Conservation (phyloP, 2,888 invertebrate species). For the Monopis laevigella region DNA sequence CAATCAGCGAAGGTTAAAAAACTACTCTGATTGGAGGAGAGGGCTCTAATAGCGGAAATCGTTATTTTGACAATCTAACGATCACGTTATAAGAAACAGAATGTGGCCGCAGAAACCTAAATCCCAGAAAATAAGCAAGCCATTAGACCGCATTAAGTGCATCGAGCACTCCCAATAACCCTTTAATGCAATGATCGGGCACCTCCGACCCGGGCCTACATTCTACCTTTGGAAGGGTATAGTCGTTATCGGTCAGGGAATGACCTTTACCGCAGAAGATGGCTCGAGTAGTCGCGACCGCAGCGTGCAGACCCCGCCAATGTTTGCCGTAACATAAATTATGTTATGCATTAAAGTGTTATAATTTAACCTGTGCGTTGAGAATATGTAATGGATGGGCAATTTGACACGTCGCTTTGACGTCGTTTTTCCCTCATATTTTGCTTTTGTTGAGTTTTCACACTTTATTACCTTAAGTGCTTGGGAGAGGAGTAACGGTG, state of each 20-base stretch:
- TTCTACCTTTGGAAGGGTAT: slow-evolving; percentile 34
- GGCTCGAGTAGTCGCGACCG: slow-evolving; percentile 28
- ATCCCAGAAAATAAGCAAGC: slow-evolving; percentile 8
- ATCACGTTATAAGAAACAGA: no score
- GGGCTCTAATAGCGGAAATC: no score
- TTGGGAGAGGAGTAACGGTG: no score
- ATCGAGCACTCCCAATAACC: slow-evolving; percentile 10
- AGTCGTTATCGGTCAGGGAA: slow-evolving; percentile 58
- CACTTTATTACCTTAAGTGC: slow-evolving; percentile 2
- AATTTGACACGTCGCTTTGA: slow-evolving; percentile 6
- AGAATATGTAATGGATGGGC: slow-evolving; percentile 4
- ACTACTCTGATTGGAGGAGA: no score
- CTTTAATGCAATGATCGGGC: slow-evolving; percentile 11
- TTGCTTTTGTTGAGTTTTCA: slow-evolving; percentile 1
- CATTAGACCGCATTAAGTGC: slow-evolving; percentile 6
- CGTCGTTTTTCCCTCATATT: no score
- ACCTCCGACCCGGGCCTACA: slow-evolving; percentile 11
- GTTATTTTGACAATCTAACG: no score
- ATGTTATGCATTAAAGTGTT: slow-evolving; percentile 1
- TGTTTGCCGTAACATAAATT: slow-evolving; percentile 5
- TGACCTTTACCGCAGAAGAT: slow-evolving; percentile 30
- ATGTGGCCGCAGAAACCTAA: no score
- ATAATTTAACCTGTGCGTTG: slow-evolving; percentile 7
- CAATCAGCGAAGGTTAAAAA: no score
- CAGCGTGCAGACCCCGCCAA: slow-evolving; percentile 8